Percentiles rank a stretch among this genome's conserved stretches.
These are phyloP conservation scores for Andrena marginata DNA, from an alignment of 2,888 invertebrate species.

Conservation along the genomic window DNA sequence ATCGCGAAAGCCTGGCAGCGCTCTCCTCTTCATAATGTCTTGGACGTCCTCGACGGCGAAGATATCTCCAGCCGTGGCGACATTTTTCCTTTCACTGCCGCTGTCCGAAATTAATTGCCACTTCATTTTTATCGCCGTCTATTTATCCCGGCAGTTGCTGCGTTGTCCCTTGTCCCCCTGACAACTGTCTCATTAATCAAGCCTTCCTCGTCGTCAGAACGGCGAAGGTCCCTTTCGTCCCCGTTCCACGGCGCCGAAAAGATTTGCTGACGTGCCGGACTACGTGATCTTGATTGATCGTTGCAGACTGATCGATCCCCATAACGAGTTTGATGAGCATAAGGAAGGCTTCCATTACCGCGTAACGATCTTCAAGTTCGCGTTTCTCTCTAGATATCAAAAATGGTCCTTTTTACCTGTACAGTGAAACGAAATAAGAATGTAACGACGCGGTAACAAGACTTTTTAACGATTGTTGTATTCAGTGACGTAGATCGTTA, in stretches of 20 bases:
- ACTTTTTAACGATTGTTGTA: neutral
- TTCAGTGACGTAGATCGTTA: neutral
- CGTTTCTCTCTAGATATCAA: neutral
- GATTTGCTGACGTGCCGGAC: conserved; percentile 62
- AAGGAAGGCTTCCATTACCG: conserved; percentile 41
- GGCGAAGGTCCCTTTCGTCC: conserved; percentile 51
- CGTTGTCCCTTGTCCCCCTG: conserved; percentile 74
- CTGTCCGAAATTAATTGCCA: conserved; percentile 81
- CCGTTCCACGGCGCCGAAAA: conserved; percentile 52
- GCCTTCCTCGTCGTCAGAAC: conserved; percentile 67
- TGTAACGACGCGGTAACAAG: neutral
- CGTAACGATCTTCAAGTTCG: conserved; percentile 22
- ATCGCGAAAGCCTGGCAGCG: conserved; percentile 58
- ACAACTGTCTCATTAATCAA: conserved; percentile 79
- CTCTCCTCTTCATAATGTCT: conserved; percentile 74
- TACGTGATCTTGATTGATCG: conserved; percentile 72
- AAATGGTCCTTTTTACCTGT: neutral
- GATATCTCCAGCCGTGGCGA: conserved; percentile 61
- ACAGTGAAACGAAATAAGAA: neutral
- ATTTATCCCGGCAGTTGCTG: conserved; percentile 78
- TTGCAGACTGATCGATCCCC: conserved; percentile 65
- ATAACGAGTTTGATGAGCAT: conserved; percentile 55
- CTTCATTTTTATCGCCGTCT: conserved; percentile 80
- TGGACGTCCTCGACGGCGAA: conserved; percentile 68
- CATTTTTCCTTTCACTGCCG: conserved; percentile 67